Percentiles rank a stretch among this genome's conserved stretches.
Evolutionary conservation across 2,888 invertebrate genomes (phyloP).

Genomic region (Gasteruption jaculator): DNA sequence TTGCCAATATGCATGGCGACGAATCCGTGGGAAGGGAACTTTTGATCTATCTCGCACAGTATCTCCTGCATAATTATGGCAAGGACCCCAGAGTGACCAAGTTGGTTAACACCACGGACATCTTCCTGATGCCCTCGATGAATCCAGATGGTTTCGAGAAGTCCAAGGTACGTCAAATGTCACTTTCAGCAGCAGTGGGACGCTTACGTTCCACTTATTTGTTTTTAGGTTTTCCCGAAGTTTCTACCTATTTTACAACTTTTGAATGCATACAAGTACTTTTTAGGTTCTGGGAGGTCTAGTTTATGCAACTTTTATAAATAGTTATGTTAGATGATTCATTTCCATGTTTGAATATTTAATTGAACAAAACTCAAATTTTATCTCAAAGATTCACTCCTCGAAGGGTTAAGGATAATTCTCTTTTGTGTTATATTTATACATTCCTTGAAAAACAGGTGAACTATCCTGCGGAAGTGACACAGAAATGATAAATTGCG

Average conservation of each 20-base stretch:
- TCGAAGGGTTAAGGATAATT: too few species aligned
- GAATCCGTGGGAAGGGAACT: conserved; percentile 85
- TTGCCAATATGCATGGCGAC: conserved; percentile 96
- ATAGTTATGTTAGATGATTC: too few species aligned
- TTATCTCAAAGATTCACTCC: too few species aligned
- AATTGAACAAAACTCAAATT: too few species aligned
- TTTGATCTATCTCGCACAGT: conserved; percentile 76
- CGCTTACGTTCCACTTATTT: too few species aligned
- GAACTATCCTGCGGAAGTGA: too few species aligned
- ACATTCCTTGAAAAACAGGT: too few species aligned
- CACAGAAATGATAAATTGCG: too few species aligned
- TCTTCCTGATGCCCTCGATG: conserved; percentile 94
- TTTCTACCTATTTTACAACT: neutral
- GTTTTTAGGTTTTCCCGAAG: neutral
- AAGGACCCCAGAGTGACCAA: conserved; percentile 66
- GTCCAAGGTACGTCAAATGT: conserved; percentile 68
- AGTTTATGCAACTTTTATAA: too few species aligned
- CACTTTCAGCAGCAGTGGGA: too few species aligned
- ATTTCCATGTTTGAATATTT: too few species aligned
- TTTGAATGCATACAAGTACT: neutral
- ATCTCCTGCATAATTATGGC: conserved; percentile 75
- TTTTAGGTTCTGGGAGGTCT: neutral
- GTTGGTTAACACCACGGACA: conserved; percentile 82
- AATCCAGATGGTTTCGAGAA: conserved; percentile 96
- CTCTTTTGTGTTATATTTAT: too few species aligned